phyloP scores from a whole-genome alignment of 2,797 vertebrate genomes.

The Halcyon chelicuti region DNA sequence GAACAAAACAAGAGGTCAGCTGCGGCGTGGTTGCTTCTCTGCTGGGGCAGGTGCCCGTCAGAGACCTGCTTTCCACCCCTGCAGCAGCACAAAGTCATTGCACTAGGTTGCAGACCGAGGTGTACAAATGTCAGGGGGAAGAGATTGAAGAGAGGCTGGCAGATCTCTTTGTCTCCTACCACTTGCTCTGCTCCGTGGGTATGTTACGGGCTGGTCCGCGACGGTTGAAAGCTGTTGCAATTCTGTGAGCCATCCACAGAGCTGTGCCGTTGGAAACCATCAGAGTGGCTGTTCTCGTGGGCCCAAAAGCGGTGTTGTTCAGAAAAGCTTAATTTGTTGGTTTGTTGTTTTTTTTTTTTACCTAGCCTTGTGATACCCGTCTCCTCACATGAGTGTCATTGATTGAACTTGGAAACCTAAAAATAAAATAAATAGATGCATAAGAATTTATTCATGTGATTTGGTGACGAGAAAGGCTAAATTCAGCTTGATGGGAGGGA shows the following conservation, averaged over 20 bases:
- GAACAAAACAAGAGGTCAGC: background rate
- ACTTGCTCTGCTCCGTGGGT: background rate
- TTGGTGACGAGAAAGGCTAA: slow-evolving; percentile 42
- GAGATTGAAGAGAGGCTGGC: background rate
- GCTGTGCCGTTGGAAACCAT: background rate
- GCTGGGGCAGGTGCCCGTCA: background rate
- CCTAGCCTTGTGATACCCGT: background rate
- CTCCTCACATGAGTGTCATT: slow-evolving; percentile 27
- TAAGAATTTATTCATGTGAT: slow-evolving; percentile 24
- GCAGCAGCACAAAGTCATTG: background rate
- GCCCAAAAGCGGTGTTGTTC: background rate
- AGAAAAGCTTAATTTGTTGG: background rate
- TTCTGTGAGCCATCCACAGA: background rate
- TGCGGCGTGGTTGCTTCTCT: background rate
- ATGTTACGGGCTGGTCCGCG: background rate
- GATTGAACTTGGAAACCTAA: slow-evolving; percentile 44
- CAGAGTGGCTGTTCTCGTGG: background rate
- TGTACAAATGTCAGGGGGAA: background rate
- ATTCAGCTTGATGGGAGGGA: slow-evolving; percentile 32
- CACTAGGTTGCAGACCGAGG: background rate
- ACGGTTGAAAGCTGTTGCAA: background rate
- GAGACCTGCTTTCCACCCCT: background rate
- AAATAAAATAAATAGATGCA: slow-evolving; percentile 39
- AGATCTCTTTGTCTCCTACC: background rate
- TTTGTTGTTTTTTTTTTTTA: background rate